Conservation (phyloP, 2,113 vertebrate genomes). For the Phoxinus phoxinus region DNA sequence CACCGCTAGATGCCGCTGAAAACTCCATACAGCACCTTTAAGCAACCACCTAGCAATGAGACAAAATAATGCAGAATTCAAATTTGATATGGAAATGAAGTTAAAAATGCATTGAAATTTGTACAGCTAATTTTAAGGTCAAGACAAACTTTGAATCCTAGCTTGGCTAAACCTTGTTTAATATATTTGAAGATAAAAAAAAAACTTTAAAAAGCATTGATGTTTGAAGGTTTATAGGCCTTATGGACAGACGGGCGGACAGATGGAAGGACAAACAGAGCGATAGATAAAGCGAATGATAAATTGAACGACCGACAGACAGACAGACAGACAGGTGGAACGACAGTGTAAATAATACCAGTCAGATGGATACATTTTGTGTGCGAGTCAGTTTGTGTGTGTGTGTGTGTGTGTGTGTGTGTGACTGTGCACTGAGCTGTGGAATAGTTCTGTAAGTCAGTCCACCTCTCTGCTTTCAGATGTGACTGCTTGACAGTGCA, state of each 20-base stretch:
- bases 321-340: neutral
- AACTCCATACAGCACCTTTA: too few species aligned
- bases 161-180: too few species aligned
- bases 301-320: neutral
- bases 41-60: neutral
- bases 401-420: neutral
- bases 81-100: neutral
- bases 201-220: too few species aligned
- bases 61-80: neutral
- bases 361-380: neutral
- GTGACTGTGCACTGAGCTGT: constrained; percentile 44
- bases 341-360: neutral
- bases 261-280: neutral
- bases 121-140: too few species aligned
- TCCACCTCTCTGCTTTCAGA: constrained; percentile 7
- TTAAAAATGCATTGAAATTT: too few species aligned
- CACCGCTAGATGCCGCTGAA: too few species aligned
- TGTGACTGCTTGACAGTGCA: constrained; percentile 28
- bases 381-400: neutral
- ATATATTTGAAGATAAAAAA: too few species aligned
- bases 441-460: constrained; percentile 34
- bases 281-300: neutral
- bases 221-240: too few species aligned
- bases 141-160: too few species aligned
- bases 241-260: neutral